A percentile compares a stretch with the other conserved stretches of the same genome.
Conservation (phyloP, 2,113 vertebrate genomes). For the Electrona antarctica region DNA sequence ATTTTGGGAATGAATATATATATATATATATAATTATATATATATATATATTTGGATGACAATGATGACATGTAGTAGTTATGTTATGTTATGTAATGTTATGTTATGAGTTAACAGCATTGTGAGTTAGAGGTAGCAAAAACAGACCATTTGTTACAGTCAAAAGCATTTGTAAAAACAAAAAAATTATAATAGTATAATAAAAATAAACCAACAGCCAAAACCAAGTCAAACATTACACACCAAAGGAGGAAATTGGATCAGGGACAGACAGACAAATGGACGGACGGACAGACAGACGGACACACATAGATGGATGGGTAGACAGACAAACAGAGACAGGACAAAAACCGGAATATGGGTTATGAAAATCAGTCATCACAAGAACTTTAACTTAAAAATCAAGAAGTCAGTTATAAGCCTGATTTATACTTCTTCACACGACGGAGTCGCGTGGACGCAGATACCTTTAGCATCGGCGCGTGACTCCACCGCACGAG, state of each 20-base stretch:
- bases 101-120: conserved; percentile 32
- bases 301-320: conserved; percentile 55
- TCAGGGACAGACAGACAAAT: conserved; percentile 58
- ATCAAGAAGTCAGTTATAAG: too few species aligned
- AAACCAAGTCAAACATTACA: conserved; percentile 54
- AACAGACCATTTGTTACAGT: conserved; percentile 61
- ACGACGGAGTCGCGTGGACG: not conserved
- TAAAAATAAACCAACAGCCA: conserved; percentile 38
- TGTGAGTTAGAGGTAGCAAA: conserved; percentile 57
- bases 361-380: conserved; percentile 69
- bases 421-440: too few species aligned
- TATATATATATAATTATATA: too few species aligned
- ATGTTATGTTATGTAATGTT: not conserved
- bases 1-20: too few species aligned
- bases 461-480: not conserved
- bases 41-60: not conserved
- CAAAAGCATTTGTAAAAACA: conserved; percentile 61
- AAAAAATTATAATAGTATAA: conserved; percentile 28
- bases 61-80: not conserved
- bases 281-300: conserved; percentile 64
- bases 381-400: not conserved
- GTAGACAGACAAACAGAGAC: conserved; percentile 68
- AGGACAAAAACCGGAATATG: conserved; percentile 74
- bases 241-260: conserved; percentile 64
- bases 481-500: too few species aligned